phyloP scores from a whole-genome alignment of 2,888 invertebrate species.

The Neoascia interrupta region DNA sequence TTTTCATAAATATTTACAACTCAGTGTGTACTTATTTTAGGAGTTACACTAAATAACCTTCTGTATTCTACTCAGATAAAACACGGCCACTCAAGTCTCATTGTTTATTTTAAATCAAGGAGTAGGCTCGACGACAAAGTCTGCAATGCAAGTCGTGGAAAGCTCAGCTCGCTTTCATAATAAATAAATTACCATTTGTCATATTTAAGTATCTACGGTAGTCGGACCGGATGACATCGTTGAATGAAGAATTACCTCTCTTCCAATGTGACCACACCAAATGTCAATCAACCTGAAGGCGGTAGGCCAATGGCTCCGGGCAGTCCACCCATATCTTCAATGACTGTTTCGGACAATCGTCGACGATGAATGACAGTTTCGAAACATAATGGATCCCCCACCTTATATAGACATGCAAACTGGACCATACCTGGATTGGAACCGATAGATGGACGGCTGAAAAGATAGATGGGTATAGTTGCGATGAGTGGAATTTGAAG shows the following conservation, averaged over 20 bases:
- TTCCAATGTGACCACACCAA: conserved; percentile 34
- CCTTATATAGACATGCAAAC: conserved; percentile 66
- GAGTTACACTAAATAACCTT: no score
- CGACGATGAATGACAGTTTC: conserved; percentile 66
- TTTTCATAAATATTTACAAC: neutral
- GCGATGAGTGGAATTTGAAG: conserved; percentile 46
- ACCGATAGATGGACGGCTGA: conserved; percentile 17
- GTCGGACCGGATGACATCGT: conserved; percentile 33
- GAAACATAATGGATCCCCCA: conserved; percentile 67
- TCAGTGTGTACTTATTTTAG: no score
- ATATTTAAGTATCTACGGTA: conserved; percentile 60
- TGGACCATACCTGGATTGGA: conserved; percentile 64
- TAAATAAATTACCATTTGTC: conserved; percentile 68
- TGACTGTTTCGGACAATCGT: conserved; percentile 55
- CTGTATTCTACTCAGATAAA: no score
- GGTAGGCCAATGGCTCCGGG: conserved; percentile 32
- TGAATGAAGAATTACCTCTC: conserved; percentile 56
- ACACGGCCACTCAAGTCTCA: no score
- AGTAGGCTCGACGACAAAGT: conserved; percentile 15
- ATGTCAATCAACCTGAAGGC: conserved; percentile 60
- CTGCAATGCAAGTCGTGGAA: conserved; percentile 14
- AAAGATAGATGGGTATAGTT: conserved; percentile 25
- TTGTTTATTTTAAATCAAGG: neutral
- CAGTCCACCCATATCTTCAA: conserved; percentile 47
- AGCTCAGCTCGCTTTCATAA: conserved; percentile 40